phyloP scores from a whole-genome alignment of 2,888 invertebrate species.

The Agonopterix arenella region DNA sequence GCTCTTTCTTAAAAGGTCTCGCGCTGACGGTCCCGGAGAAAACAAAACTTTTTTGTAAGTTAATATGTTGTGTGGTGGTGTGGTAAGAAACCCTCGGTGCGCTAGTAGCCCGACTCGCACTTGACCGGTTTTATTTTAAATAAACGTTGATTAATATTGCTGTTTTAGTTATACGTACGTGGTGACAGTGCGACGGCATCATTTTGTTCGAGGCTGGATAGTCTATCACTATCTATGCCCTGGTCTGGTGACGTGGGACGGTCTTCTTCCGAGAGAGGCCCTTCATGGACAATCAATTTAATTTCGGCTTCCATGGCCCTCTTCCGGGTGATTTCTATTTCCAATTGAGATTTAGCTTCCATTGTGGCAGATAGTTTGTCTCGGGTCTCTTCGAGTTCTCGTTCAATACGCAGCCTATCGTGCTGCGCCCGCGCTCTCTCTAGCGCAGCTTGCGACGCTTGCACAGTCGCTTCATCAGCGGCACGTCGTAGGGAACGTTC shows the following conservation, averaged over 20 bases:
- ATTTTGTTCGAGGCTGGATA: constrained; percentile 79
- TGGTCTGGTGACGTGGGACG: constrained; percentile 86
- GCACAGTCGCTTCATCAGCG: constrained; percentile 83
- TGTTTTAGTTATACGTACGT: constrained; percentile 40
- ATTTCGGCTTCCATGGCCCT: constrained; percentile 42
- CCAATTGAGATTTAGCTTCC: constrained; percentile 51
- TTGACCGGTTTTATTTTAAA: no score
- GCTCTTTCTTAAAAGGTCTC: no score
- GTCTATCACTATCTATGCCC: constrained; percentile 91
- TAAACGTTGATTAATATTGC: background rate
- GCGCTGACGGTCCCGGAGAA: no score
- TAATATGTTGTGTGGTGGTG: no score
- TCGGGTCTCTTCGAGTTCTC: constrained; percentile 76
- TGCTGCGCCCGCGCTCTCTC: constrained; percentile 85
- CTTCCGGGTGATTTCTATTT: constrained; percentile 66
- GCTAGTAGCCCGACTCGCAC: no score
- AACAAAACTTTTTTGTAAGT: no score
- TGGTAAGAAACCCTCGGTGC: no score
- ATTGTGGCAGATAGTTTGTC: constrained; percentile 54
- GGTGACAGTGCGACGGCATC: constrained; percentile 61
- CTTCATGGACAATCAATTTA: constrained; percentile 46
- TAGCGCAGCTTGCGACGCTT: constrained; percentile 83
- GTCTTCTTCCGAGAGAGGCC: constrained; percentile 51
- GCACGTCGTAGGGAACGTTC: constrained; percentile 79
- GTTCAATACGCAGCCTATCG: constrained; percentile 81